A percentile compares a stretch with the other conserved stretches of the same genome.
Evolutionary conservation across 2,797 vertebrate species (phyloP).

Genomic region (Lindbergichthys nudifrons): DNA sequence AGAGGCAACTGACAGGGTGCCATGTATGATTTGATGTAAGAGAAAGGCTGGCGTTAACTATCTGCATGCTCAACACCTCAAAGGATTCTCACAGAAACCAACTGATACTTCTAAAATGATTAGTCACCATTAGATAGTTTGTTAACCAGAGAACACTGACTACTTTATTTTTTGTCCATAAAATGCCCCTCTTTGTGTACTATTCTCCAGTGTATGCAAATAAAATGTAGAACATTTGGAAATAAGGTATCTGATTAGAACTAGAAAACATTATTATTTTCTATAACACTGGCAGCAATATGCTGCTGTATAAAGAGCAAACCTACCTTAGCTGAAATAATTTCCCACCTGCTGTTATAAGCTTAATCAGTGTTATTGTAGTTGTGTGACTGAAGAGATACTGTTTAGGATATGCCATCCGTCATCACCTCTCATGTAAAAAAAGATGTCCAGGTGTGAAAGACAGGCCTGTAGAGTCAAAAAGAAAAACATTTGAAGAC

Average conservation of each 20-base stretch:
- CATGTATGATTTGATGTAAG: conserved; percentile 4
- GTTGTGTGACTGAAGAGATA: conserved; percentile 21
- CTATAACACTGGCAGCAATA: background rate
- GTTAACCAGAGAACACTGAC: background rate
- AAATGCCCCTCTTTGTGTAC: background rate
- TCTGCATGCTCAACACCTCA: conserved; percentile 9
- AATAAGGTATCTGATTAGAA: too few species aligned
- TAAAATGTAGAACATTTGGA: too few species aligned
- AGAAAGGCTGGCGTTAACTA: conserved; percentile 34
- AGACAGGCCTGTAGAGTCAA: background rate
- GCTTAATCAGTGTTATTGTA: conserved; percentile 1
- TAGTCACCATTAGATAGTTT: background rate
- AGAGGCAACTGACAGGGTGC: conserved; percentile 16
- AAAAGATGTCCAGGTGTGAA: conserved; percentile 11
- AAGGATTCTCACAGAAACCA: conserved; percentile 5
- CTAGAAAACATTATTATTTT: background rate
- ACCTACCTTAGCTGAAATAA: background rate
- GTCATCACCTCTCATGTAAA: conserved; percentile 26
- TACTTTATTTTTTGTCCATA: background rate
- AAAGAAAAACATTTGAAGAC: conserved; percentile 3
- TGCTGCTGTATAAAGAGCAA: background rate
- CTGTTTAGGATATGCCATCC: conserved; percentile 18
- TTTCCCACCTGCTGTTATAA: background rate
- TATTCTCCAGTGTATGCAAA: background rate
- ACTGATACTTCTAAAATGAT: too few species aligned